These are phyloP conservation scores for Smutsia temminckii DNA, from an alignment of 2,797 vertebrate genomes.

Conservation along the genomic window DNA sequence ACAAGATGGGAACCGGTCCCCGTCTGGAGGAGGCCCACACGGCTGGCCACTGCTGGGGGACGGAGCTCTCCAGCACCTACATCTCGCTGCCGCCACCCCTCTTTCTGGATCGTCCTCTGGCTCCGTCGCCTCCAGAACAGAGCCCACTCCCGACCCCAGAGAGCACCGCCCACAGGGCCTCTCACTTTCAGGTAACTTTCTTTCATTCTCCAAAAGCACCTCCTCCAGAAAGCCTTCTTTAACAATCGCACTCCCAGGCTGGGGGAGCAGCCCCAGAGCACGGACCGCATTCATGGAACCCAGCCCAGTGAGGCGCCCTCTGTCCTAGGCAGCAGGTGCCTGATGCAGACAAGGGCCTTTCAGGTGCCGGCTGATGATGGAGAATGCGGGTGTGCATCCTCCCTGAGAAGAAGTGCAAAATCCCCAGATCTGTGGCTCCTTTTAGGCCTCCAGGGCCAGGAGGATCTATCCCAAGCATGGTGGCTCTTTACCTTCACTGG, in stretches of 20 bases:
- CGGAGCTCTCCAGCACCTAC: neutral
- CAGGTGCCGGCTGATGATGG: accelerated
- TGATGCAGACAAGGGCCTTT: neutral
- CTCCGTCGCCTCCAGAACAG: neutral
- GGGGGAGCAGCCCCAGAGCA: neutral
- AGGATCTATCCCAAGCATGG: neutral
- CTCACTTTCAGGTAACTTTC: neutral
- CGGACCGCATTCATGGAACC: accelerated
- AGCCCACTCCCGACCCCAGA: neutral
- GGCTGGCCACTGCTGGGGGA: neutral
- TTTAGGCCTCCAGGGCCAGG: neutral
- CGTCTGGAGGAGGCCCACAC: neutral
- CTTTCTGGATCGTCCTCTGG: neutral
- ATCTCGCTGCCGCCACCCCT: no score
- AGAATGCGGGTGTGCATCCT: accelerated
- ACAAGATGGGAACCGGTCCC: neutral
- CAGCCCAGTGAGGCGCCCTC: neutral
- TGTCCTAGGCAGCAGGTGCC: neutral
- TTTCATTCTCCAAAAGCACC: neutral
- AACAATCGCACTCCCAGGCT: neutral
- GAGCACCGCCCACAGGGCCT: accelerated
- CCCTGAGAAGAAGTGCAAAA: neutral
- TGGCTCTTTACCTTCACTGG: neutral
- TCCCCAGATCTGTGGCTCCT: neutral
- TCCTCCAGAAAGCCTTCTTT: neutral